A percentile compares a stretch with the other conserved stretches of the same genome.
Evolutionary conservation across 1,140 invertebrate species (phyloP).

Genomic region (Orius insidiosus): DNA sequence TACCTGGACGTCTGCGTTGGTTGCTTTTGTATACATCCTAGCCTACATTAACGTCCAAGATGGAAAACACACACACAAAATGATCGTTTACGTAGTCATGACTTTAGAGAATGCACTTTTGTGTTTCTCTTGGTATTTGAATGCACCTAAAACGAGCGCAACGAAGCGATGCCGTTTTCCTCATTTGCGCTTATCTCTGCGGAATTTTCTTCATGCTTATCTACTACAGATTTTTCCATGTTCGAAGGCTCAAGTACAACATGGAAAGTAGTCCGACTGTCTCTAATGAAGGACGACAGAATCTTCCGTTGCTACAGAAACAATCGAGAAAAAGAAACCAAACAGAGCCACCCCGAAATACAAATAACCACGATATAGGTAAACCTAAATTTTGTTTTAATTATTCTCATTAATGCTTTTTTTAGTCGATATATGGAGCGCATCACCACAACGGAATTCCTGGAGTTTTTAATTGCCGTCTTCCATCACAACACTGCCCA

Average conservation of each 20-base stretch:
- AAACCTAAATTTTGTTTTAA: neutral
- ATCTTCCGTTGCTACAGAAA: conserved; percentile 12
- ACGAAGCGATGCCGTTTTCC: conserved; percentile 31
- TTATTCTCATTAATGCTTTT: neutral
- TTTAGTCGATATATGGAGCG: conserved; percentile 8
- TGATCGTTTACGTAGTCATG: conserved; percentile 71
- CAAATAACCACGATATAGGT: conserved; percentile 9
- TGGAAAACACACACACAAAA: conserved; percentile 58
- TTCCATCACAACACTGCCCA: conserved; percentile 24
- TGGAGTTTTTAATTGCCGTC: conserved; percentile 72
- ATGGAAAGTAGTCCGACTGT: conserved; percentile 12
- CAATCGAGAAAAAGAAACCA: neutral
- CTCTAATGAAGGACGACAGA: conserved; percentile 13
- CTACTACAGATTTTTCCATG: conserved; percentile 26
- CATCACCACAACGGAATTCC: conserved; percentile 41
- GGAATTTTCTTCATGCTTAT: conserved; percentile 61
- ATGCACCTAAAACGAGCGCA: conserved; percentile 25
- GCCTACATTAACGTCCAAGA: conserved; percentile 80
- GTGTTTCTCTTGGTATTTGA: conserved; percentile 38
- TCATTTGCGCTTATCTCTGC: conserved; percentile 45
- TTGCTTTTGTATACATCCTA: conserved; percentile 75
- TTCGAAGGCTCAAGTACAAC: conserved; percentile 32
- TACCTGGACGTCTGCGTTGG: conserved; percentile 25
- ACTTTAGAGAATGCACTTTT: conserved; percentile 69
- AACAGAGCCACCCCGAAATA: neutral